Evolutionary conservation across 2,888 invertebrate genomes (phyloP), one percentile per base, ranked within the genome.

Genomic region (Diloba caeruleocephala): DNA sequence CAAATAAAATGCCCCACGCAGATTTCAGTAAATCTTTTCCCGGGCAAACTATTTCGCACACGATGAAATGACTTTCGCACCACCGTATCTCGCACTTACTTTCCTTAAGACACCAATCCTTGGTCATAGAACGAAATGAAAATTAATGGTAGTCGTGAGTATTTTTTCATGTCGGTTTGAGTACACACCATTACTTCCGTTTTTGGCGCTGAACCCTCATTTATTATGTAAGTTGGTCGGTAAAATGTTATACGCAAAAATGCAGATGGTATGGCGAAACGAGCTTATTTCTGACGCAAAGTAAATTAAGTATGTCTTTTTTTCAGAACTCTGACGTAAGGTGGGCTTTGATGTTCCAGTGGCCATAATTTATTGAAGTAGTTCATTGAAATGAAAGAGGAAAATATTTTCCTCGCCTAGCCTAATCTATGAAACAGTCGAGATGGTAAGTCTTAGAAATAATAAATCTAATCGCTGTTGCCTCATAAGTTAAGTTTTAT

Each of bases 111-210:
- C 88, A 85, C 82, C 89, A 85, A 85, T 89, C 87, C 82, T 75
- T 79, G 84, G 85, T 82, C 89, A 88, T 88, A 85, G 79, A 82
- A 78, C 76, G 84, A 89, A 92, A 93, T 93, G 92, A 92, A 91
- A 92, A 93, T 92, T 91, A 93, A 93, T 93, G 90, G 83, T 82
- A 68, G 85, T 72, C 81, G 81, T 78, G 85, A 93, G 92, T 93
- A 93, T 93, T 91, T 93, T 93, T 92, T 91, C 92, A 87, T 92
- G 92, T 92, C 79, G 89, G 87, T 91, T 88, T 87, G 89, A 92
- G 92, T 90, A 91, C 84, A 90, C 86, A 89, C 90, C 89, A 92
- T 93, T 92, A 85, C 82, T 92, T 89, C 86, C 85, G 86, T 82
- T 91, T 92, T 89, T 90, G 88, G 91, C 85, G 80, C 78, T 78